These are phyloP conservation scores for Mirza zaza DNA, from an alignment of 2,113 vertebrate species.

Conservation along the genomic window DNA sequence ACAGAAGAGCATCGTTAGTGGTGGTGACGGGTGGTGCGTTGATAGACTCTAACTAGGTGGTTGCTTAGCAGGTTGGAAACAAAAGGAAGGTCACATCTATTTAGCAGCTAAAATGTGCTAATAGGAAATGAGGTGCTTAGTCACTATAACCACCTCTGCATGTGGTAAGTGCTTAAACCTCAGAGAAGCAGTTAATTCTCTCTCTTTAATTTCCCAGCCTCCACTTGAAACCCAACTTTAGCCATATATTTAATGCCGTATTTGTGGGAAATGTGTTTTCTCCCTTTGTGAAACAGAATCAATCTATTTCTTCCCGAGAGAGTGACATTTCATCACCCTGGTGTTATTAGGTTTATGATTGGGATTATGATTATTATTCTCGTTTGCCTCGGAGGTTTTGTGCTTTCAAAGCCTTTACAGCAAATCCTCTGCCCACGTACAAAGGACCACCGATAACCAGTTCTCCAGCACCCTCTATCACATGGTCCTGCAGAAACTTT, in stretches of 20 bases:
- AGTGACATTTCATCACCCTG: slow-evolving; percentile 65
- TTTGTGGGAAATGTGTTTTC: slow-evolving; percentile 28
- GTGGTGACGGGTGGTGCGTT: background rate
- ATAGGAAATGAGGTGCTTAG: slow-evolving; percentile 69
- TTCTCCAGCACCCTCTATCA: background rate
- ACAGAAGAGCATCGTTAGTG: background rate
- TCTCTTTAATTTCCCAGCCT: slow-evolving; percentile 43
- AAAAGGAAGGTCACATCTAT: slow-evolving; percentile 48
- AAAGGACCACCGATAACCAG: background rate
- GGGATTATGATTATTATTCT: slow-evolving; percentile 62
- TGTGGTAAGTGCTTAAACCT: slow-evolving; percentile 56
- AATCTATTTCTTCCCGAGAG: slow-evolving; percentile 59
- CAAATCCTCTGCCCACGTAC: background rate
- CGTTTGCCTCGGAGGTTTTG: slow-evolving; percentile 39
- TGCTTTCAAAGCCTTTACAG: slow-evolving; percentile 9
- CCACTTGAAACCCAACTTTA: slow-evolving; percentile 52
- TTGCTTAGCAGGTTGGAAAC: slow-evolving; percentile 11
- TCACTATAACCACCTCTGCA: slow-evolving; percentile 42
- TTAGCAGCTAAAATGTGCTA: slow-evolving; percentile 56
- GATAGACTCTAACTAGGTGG: slow-evolving; percentile 40
- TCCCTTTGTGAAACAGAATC: slow-evolving; percentile 58
- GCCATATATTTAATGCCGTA: slow-evolving; percentile 43
- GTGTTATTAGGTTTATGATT: slow-evolving; percentile 57
- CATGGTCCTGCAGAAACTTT: background rate
- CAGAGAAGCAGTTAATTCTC: slow-evolving; percentile 64